Percentiles rank a stretch among this genome's conserved stretches.
These are phyloP conservation scores for Ceraclea dissimilis DNA, from an alignment of 2,888 invertebrate genomes.

Conservation along the genomic window DNA sequence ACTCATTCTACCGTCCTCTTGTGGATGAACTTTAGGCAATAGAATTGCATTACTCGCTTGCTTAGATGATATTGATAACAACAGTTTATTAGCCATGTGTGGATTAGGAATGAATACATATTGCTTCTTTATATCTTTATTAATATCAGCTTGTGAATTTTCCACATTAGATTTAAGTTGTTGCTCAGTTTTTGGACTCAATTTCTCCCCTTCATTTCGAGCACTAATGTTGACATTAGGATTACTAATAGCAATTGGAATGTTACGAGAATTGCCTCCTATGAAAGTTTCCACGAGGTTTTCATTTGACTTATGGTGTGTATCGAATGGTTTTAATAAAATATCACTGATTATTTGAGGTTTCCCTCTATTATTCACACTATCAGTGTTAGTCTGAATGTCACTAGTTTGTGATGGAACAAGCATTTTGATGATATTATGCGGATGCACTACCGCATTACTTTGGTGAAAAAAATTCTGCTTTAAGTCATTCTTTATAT, in stretches of 20 bases:
- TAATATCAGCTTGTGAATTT: background rate
- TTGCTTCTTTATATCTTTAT: constrained; percentile 39
- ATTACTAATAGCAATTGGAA: background rate
- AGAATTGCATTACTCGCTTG: constrained; percentile 37
- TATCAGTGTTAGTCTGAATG: background rate
- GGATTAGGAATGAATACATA: constrained; percentile 40
- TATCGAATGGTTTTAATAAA: constrained; percentile 3
- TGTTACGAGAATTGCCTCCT: background rate
- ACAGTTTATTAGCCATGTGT: constrained; percentile 36
- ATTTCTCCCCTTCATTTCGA: background rate
- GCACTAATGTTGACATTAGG: background rate
- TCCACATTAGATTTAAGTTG: background rate
- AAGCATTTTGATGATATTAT: constrained; percentile 17
- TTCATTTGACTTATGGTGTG: background rate
- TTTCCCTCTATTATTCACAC: background rate
- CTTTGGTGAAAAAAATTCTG: constrained; percentile 17
- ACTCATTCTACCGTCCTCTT: constrained; percentile 11
- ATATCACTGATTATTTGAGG: constrained; percentile 7
- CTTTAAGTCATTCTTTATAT: constrained; percentile 12
- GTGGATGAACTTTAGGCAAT: constrained; percentile 17
- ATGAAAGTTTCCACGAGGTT: background rate
- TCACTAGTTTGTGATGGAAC: background rate
- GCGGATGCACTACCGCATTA: constrained; percentile 19
- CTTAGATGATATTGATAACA: constrained; percentile 36
- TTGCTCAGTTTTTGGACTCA: background rate